Base-by-base conservation (phyloP, 2,797 vertebrate genomes). In the Catharus ustulatus region DNA sequence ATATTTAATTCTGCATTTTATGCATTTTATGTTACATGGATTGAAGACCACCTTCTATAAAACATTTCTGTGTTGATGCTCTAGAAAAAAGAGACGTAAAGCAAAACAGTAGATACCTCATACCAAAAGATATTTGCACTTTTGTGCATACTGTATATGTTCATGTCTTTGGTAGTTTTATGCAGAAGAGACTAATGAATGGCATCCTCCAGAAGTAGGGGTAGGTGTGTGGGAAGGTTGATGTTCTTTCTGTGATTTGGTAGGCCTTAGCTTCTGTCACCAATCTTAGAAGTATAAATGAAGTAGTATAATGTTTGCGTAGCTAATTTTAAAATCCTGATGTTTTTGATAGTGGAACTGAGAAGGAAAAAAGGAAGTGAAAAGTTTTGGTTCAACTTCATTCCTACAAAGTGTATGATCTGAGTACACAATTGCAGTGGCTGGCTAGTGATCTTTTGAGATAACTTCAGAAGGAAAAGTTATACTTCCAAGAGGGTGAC, bases 321-420 rank as follows among this genome's bases (percentile, higher is more conserved):
- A 72, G 36, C 10, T 87, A 51, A 71, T 66, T 59, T 59, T 63
- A 29, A 77, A 43, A 64, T 19, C 10, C 57, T 16, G 23, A 6
- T 78, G 15, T n/a, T 80, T 57, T 58, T 93, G 14, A 16, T 52
- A 81, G 36, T 86, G 69, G 40, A 84, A 86, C 66, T 38, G 51
- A 93, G 57, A 93, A 71, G 26, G 26, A 46, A 74, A 55, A 93
- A 87, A 52, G 43, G 84, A 96, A 94, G 34, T 43, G 34, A 74
- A n/a, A 75, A 58, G 20, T 75, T 93, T 71, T 87, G 21, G 55
- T 78, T 93, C 29, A 32, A 20, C 43, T 81, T 75, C 30, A 30
- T 93, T 89, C 54, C 79, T 86, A 9, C 24, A 6, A 66, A 74
- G 45, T 77, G 2, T 26, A 6, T 52, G 38, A 55, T 87, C 22